These are phyloP conservation scores for Calameuta pallipes DNA, from an alignment of 2,888 invertebrate genomes.

Conservation along the genomic window DNA sequence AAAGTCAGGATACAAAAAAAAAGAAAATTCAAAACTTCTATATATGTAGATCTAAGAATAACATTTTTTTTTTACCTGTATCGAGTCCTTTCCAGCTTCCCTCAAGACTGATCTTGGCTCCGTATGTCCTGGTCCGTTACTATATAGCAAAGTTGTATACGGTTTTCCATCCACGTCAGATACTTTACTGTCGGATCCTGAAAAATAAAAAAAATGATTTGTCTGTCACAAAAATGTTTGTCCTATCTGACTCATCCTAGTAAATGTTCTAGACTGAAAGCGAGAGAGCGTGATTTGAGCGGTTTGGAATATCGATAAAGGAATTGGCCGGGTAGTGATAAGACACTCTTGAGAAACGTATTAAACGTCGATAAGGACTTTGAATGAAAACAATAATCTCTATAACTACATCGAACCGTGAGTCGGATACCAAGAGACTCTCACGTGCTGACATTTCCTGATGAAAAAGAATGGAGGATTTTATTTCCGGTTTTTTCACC, in stretches of 20 bases:
- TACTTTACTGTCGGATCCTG: constrained; percentile 79
- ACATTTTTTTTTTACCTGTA: constrained; percentile 46
- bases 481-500: background rate
- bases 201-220: constrained; percentile 24
- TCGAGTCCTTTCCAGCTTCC: constrained; percentile 60
- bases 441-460: background rate
- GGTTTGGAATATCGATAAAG: background rate
- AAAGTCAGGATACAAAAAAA: constrained; percentile 17
- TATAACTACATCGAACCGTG: background rate
- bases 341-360: constrained; percentile 9
- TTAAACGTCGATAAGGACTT: constrained; percentile 2
- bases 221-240: background rate
- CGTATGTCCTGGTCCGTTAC: constrained; percentile 82
- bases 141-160: constrained; percentile 81
- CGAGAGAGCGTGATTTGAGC: background rate
- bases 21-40: background rate
- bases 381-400: background rate
- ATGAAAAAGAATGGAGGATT: background rate
- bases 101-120: constrained; percentile 72
- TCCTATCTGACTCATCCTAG: no score
- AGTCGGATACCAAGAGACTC: background rate
- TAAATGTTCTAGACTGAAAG: background rate
- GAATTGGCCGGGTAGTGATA: background rate
- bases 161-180: constrained; percentile 81
- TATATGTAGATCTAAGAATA: background rate